A percentile compares a stretch with the other conserved stretches of the same genome.
Evolutionary conservation across 2,888 invertebrate species (phyloP).

Genomic region (Phlogophora meticulosa): DNA sequence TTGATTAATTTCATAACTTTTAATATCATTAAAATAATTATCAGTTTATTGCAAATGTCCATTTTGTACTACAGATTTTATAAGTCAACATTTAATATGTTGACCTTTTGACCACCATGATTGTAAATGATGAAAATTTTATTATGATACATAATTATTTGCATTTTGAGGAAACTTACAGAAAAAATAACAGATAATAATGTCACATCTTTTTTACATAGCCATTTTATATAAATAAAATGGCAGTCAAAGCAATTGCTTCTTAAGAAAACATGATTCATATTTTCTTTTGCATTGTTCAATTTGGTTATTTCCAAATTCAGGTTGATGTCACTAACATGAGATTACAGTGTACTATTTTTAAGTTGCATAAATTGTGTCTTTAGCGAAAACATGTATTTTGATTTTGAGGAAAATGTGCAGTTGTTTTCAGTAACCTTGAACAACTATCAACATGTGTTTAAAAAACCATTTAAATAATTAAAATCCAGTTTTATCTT

Average conservation of each 20-base stretch:
- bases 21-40: constrained; percentile 53
- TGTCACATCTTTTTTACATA: constrained; percentile 13
- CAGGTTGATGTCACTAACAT: constrained; percentile 19
- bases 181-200: constrained; percentile 24
- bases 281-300: constrained; percentile 21
- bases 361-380: constrained; percentile 8
- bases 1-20: constrained; percentile 66
- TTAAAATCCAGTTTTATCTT: constrained; percentile 7
- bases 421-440: constrained; percentile 16
- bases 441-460: constrained; percentile 33
- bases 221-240: constrained; percentile 50
- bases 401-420: constrained; percentile 32
- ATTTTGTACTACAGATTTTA: constrained; percentile 63
- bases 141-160: constrained; percentile 3
- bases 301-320: constrained; percentile 31
- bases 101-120: constrained; percentile 49
- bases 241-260: constrained; percentile 33
- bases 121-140: constrained; percentile 41
- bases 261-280: constrained; percentile 7
- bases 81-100: constrained; percentile 18
- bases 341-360: constrained; percentile 20
- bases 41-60: constrained; percentile 56
- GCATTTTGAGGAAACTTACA: constrained; percentile 12
- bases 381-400: neutral
- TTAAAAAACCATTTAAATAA: constrained; percentile 6